A percentile compares a stretch with the other conserved stretches of the same genome.
Conservation (phyloP, 2,888 invertebrate genomes). For the Aporophyla nigra region DNA sequence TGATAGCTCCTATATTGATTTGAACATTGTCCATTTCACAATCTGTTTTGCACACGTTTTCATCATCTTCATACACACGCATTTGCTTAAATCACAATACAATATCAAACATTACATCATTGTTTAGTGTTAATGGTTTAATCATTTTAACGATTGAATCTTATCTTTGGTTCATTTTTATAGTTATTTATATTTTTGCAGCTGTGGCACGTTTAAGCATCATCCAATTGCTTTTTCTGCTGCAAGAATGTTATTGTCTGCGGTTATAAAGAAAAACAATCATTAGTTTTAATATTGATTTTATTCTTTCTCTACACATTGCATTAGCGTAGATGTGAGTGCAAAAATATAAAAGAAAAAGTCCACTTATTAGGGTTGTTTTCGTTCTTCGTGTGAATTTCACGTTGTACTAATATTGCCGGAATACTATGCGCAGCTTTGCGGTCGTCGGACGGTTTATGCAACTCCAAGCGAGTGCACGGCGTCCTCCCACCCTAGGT, state of each 20-base stretch:
- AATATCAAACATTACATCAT: conserved; percentile 50
- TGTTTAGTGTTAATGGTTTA: conserved; percentile 48
- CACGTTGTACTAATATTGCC: conserved; percentile 66
- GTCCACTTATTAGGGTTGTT: conserved; percentile 32
- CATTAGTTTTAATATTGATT: neutral
- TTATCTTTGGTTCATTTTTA: conserved; percentile 48
- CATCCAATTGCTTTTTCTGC: conserved; percentile 28
- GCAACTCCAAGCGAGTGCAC: conserved; percentile 80
- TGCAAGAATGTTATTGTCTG: conserved; percentile 22
- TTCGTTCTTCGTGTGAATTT: conserved; percentile 54
- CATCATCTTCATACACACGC: conserved; percentile 15
- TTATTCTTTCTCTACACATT: conserved; percentile 20
- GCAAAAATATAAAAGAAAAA: conserved; percentile 25
- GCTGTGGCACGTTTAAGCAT: conserved; percentile 13
- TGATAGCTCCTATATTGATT: conserved; percentile 59
- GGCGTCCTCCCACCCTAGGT: conserved; percentile 78
- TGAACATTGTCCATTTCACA: conserved; percentile 63
- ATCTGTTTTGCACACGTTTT: conserved; percentile 52
- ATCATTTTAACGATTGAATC: conserved; percentile 41
- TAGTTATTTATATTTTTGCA: conserved; percentile 34
- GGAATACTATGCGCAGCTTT: conserved; percentile 71
- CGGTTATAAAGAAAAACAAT: conserved; percentile 29
- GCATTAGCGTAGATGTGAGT: conserved; percentile 9
- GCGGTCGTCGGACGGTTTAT: conserved; percentile 83
- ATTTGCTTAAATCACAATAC: conserved; percentile 25